Conservation (phyloP, 2,888 invertebrate species). For the Pyrocoelia pectoralis region DNA sequence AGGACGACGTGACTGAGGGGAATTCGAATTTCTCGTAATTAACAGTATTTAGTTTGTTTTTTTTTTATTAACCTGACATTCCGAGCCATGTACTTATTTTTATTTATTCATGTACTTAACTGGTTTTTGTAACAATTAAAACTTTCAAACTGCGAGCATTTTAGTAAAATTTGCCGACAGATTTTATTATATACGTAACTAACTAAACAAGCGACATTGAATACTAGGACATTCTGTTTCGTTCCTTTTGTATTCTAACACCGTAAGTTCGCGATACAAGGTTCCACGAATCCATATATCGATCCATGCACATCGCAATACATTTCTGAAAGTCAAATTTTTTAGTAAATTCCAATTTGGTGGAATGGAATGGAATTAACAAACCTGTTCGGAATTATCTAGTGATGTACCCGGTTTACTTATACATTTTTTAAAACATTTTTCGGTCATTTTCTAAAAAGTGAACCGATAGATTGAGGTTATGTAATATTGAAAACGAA, state of each 20-base stretch:
- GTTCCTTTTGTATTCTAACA: constrained; percentile 83
- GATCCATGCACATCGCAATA: constrained; percentile 97
- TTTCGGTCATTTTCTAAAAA: constrained; percentile 92
- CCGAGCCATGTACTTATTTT: constrained; percentile 10
- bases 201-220: neutral
- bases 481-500: constrained; percentile 26
- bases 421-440: constrained; percentile 96
- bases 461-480: constrained; percentile 34
- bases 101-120: constrained; percentile 11
- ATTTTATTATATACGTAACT: constrained; percentile 1
- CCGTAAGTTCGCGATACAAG: constrained; percentile 90
- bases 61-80: constrained; percentile 2
- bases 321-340: constrained; percentile 78
- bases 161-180: neutral
- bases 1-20: neutral
- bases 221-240: constrained; percentile 50
- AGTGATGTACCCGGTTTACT: constrained; percentile 88
- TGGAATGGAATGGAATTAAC: neutral
- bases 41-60: neutral
- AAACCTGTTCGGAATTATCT: constrained; percentile 84
- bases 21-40: neutral
- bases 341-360: neutral
- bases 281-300: constrained; percentile 97
- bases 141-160: neutral
- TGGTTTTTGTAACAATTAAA: neutral